Evolutionary conservation across 2,113 vertebrate species (phyloP).

Genomic region (Phaethornis superciliosus): DNA sequence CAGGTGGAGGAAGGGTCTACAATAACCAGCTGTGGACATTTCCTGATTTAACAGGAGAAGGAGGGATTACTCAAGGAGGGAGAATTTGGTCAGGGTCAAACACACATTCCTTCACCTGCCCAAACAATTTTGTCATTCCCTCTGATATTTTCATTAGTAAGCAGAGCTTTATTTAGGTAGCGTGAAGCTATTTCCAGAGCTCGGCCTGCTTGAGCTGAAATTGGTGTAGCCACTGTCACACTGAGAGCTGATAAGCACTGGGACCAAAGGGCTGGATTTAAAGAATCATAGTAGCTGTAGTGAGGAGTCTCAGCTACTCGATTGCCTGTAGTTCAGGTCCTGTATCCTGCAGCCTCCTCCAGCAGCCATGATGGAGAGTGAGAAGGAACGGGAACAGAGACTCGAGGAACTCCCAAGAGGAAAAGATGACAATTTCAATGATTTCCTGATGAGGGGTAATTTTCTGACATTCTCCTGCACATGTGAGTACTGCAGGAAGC

Average conservation of each 20-base stretch:
- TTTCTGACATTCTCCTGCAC: conserved; percentile 25
- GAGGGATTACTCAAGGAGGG: not conserved
- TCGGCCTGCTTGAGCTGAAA: not conserved
- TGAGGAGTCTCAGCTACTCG: not conserved
- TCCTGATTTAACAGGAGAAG: not conserved
- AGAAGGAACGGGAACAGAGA: not conserved
- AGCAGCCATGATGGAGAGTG: not conserved
- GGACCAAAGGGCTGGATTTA: not conserved
- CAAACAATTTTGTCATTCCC: not conserved
- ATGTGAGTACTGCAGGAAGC: not conserved
- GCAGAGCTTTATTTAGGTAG: not conserved
- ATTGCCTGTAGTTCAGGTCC: not conserved
- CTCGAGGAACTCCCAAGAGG: not conserved
- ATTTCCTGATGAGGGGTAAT: not conserved
- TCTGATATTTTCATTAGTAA: not conserved
- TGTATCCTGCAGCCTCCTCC: not conserved
- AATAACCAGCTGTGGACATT: not conserved
- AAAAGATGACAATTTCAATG: not conserved
- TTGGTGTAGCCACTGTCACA: not conserved
- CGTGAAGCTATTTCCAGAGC: not conserved
- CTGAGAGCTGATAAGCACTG: not conserved
- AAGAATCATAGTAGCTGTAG: not conserved
- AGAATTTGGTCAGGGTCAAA: not conserved
- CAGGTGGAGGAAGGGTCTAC: not conserved
- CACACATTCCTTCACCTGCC: not conserved